Conservation (phyloP, 2,888 invertebrate species). For the Myopa tessellatipennis region DNA sequence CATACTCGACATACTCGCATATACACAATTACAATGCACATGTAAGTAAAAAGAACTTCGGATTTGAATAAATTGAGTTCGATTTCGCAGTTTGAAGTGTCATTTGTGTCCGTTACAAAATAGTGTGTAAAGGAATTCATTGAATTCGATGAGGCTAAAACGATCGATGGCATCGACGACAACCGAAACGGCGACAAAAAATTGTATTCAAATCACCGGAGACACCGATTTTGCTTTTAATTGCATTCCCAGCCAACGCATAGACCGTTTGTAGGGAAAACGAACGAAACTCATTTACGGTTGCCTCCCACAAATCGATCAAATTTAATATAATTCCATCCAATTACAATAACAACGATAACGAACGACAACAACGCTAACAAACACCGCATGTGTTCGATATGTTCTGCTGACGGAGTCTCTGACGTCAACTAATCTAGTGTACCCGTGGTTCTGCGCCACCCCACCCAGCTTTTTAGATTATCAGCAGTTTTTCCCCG, state of each 20-base stretch:
- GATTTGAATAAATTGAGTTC: not conserved
- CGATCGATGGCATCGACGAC: not conserved
- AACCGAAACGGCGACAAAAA: not conserved
- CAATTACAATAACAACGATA: not conserved
- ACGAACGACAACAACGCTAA: not conserved
- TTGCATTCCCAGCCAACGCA: not conserved
- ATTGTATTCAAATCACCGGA: not conserved
- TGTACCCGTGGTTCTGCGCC: too few relatives aligned
- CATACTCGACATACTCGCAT: too few relatives aligned
- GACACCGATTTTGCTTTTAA: not conserved
- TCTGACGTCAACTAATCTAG: not conserved
- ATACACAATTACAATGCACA: too few relatives aligned
- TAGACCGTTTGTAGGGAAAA: not conserved
- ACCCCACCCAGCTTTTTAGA: too few relatives aligned
- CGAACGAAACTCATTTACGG: slow-evolving; percentile 9
- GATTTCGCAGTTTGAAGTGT: not conserved
- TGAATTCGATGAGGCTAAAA: not conserved
- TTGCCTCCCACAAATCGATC: slow-evolving; percentile 21
- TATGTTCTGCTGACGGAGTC: not conserved
- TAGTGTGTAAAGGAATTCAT: not conserved
- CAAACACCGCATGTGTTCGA: not conserved
- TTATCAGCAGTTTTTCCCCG: not conserved
- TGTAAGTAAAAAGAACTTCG: too few relatives aligned
- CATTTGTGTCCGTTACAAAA: not conserved
- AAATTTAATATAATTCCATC: not conserved